A percentile compares a stretch with the other conserved stretches of the same genome.
Conservation (phyloP, 2,113 vertebrate genomes). For the Acanthochromis polyacanthus region DNA sequence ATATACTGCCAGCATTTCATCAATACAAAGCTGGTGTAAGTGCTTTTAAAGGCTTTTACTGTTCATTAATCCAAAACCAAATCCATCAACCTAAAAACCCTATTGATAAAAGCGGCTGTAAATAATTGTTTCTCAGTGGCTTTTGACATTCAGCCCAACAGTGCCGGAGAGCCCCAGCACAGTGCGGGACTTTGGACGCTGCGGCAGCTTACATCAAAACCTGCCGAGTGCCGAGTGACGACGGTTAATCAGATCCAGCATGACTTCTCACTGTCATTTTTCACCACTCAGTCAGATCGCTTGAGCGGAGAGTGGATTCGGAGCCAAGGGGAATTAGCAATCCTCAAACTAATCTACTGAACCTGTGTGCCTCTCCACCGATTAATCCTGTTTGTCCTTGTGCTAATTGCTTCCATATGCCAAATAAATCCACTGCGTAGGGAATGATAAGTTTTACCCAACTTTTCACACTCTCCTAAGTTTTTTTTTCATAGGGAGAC, state of each 20-base stretch:
- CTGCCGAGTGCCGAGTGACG: conserved; percentile 38
- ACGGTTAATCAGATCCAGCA: conserved; percentile 66
- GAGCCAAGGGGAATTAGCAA: conserved; percentile 75
- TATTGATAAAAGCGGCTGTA: conserved; percentile 67
- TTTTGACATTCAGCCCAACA: conserved; percentile 62
- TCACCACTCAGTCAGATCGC: conserved; percentile 59
- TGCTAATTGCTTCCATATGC: conserved; percentile 77
- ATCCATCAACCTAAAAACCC: conserved; percentile 58
- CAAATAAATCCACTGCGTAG: conserved; percentile 68
- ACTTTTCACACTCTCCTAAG: conserved; percentile 49
- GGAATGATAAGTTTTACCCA: conserved; percentile 61
- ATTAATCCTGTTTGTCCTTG: conserved; percentile 83
- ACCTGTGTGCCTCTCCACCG: conserved; percentile 66
- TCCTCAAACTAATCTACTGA: conserved; percentile 76
- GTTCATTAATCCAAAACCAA: conserved; percentile 70
- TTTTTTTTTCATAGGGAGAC: conserved; percentile 32
- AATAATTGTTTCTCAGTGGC: conserved; percentile 69
- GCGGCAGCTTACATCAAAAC: conserved; percentile 46
- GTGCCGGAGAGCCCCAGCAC: conserved; percentile 44
- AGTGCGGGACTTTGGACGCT: conserved; percentile 9
- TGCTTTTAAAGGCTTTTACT: conserved; percentile 69
- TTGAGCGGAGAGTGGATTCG: conserved; percentile 44
- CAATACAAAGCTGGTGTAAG: conserved; percentile 58
- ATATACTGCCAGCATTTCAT: conserved; percentile 46
- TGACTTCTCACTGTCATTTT: conserved; percentile 67